These are phyloP conservation scores for Acanthopagrus latus DNA, from an alignment of 2,797 vertebrate species.

Conservation along the genomic window DNA sequence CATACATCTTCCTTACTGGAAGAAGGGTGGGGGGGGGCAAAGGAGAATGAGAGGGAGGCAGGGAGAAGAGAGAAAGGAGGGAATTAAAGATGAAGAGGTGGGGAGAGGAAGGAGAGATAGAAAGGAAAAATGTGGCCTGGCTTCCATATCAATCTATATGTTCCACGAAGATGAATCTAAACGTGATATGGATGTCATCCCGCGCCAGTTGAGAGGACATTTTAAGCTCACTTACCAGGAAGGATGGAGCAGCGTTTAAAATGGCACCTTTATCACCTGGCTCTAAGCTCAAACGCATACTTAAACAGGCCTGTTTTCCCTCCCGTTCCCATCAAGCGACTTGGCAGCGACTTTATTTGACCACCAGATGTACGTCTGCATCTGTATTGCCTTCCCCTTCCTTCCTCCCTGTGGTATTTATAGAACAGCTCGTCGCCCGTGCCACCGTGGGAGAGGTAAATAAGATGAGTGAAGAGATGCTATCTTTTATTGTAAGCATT, in stretches of 20 bases:
- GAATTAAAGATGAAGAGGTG: conserved; percentile 71
- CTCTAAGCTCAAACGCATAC: conserved; percentile 86
- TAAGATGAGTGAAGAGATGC: conserved; percentile 96
- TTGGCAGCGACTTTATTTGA: conserved; percentile 89
- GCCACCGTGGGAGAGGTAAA: conserved; percentile 91
- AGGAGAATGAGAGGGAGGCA: conserved; percentile 43
- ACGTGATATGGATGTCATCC: conserved; percentile 68
- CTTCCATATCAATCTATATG: conserved; percentile 78
- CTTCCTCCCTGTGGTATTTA: conserved; percentile 86
- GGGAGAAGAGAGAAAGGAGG: conserved; percentile 42
- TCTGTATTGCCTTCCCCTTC: conserved; percentile 56
- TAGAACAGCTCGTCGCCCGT: conserved; percentile 87
- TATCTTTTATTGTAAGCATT: conserved; percentile 97
- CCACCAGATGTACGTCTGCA: conserved; percentile 70
- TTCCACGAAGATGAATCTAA: conserved; percentile 70
- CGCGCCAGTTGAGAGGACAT: conserved; percentile 56
- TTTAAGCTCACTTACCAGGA: conserved; percentile 62
- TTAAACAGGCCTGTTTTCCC: conserved; percentile 45
- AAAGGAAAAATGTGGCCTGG: conserved; percentile 66
- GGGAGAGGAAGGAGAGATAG: conserved; percentile 52
- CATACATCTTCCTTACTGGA: conserved; percentile 85
- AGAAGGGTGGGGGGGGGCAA: conserved; percentile 17
- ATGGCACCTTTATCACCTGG: conserved; percentile 88
- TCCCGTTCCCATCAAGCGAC: conserved; percentile 62
- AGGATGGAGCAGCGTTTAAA: conserved; percentile 57